Conservation (phyloP, 2,888 invertebrate genomes). For the Linyphia triangularis region DNA sequence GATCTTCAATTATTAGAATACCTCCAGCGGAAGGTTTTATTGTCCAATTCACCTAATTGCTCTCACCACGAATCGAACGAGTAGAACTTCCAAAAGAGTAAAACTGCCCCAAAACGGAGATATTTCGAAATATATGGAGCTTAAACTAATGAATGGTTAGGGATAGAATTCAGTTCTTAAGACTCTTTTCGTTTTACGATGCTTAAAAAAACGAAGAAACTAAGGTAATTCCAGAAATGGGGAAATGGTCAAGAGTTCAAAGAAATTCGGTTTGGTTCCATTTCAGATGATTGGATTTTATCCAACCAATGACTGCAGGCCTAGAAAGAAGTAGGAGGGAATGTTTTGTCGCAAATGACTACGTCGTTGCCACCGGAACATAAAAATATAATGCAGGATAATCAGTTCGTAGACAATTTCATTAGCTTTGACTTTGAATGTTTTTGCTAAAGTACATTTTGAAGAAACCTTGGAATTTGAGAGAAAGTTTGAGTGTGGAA, state of each 20-base stretch:
- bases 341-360: conserved; percentile 33
- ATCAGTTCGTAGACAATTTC: conserved; percentile 17
- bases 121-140: conserved; percentile 37
- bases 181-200: conserved; percentile 13
- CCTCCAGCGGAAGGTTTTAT: conserved; percentile 23
- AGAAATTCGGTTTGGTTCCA: conserved; percentile 50
- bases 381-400: conserved; percentile 14
- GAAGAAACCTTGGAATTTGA: neutral
- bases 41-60: conserved; percentile 58
- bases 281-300: conserved; percentile 61
- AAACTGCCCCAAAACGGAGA: conserved; percentile 34
- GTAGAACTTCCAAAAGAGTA: conserved; percentile 5
- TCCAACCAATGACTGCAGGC: neutral
- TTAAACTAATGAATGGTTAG: conserved; percentile 53
- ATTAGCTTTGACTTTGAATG: conserved; percentile 11
- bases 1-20: conserved; percentile 18
- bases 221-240: conserved; percentile 52
- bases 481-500: no score
- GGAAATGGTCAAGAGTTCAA: conserved; percentile 60
- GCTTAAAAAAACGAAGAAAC: conserved; percentile 20
- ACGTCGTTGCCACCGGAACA: conserved; percentile 1
- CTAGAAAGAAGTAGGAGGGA: neutral
- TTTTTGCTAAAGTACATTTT: neutral
- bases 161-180: conserved; percentile 24
- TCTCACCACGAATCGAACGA: conserved; percentile 15